A percentile compares a stretch with the other conserved stretches of the same genome.
Evolutionary conservation across 2,888 invertebrate species (phyloP).

Genomic region (Oligia latruncula): DNA sequence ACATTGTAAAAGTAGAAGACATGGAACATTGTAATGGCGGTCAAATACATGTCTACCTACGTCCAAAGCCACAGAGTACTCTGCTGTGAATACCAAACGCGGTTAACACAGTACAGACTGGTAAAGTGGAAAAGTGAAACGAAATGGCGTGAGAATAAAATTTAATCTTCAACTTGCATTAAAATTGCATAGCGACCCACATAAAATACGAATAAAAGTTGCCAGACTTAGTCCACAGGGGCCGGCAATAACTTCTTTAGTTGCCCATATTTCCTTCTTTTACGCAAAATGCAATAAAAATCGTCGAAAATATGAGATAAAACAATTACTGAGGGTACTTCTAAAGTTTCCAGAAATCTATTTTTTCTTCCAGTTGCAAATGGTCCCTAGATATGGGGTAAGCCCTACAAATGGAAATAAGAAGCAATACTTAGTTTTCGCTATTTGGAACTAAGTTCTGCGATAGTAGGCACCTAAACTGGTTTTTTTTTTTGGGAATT

Average conservation of each 20-base stretch:
- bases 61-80: not conserved
- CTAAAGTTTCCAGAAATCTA: not conserved
- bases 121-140: slow-evolving; percentile 37
- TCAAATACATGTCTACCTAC: slow-evolving; percentile 10
- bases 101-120: slow-evolving; percentile 1
- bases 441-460: not conserved
- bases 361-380: not conserved
- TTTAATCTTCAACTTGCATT: slow-evolving; percentile 67
- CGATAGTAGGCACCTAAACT: too few species aligned
- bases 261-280: slow-evolving; percentile 64
- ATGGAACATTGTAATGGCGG: not conserved
- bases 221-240: slow-evolving; percentile 45
- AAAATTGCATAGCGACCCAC: slow-evolving; percentile 65
- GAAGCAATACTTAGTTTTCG: not conserved
- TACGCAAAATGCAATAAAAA: slow-evolving; percentile 54
- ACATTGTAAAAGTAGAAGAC: not conserved
- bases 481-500: too few species aligned
- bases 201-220: slow-evolving; percentile 67
- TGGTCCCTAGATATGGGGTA: not conserved
- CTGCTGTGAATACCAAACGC: slow-evolving; percentile 42
- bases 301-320: slow-evolving; percentile 56
- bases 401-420: not conserved
- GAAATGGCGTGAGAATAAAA: slow-evolving; percentile 58
- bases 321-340: slow-evolving; percentile 48
- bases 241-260: slow-evolving; percentile 61